Evolutionary conservation across 2,113 vertebrate genomes (phyloP), one percentile per base, ranked within the genome.

Genomic region (Bos taurus): DNA sequence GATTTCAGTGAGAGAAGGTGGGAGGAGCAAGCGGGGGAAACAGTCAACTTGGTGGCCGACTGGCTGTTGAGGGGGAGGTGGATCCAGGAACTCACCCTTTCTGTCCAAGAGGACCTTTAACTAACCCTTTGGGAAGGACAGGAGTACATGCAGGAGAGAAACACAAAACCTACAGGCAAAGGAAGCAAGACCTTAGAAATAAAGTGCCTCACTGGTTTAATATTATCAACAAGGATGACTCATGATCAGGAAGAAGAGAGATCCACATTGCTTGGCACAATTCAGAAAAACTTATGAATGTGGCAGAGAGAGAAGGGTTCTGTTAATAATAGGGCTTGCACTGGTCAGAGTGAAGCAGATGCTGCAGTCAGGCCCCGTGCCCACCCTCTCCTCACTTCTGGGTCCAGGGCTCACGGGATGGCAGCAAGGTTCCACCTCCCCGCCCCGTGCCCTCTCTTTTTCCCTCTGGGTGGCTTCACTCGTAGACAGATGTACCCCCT

Each of bases 361-460:
- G 5, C 13, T 13, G 1, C 2, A 0, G 48, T 12, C 57, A 46
- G 52, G 40, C 9, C 10, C 6, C 13, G 3, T 12, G 4, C 6
- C 33, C 40, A 54, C 4, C 4, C 4, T 3, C 59, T 50, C 60
- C 3, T 59, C 6, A 48, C 14, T 64, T 59, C 56, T 52, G 14
- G 12, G 7, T 33, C 11, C 59, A 36, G 54, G 40, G 60, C 74
- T 71, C 43, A 2, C 8, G 19, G 1, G 64, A 54, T 7, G 71
- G 17, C 3, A 8, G 7, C 0, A 0, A 14, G 43, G 17, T 10
- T 46, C 64, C 16, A 1, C 3, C 10, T n/a, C 17, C 5, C 17
- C 1, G 2, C 19, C 4, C 11, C 16, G 0, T 3, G 10, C 25
- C 11, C 23, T 52, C 36, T 52, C 11, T 59, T 21, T 40, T 33